Evolutionary conservation across 1,140 invertebrate species (phyloP).

Genomic region (Monomorium pharaonis): DNA sequence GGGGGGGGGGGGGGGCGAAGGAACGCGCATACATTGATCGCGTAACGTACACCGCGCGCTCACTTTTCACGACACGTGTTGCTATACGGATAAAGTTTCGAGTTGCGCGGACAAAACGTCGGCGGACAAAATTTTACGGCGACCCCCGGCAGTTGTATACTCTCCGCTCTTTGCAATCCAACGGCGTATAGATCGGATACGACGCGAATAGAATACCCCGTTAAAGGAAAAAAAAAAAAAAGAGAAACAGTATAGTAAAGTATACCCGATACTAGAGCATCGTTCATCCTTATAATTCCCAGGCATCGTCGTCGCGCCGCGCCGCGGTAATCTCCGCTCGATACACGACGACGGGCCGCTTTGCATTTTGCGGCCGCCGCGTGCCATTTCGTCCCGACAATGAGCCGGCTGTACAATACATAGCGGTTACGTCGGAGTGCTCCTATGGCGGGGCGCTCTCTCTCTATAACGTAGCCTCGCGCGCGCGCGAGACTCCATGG

Average conservation of each 20-base stretch:
- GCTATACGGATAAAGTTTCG: neutral
- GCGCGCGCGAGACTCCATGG: constrained; percentile 43
- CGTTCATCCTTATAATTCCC: neutral
- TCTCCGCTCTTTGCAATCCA: no score
- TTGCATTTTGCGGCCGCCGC: constrained; percentile 38
- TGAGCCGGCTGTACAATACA: constrained; percentile 27
- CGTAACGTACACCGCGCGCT: constrained; percentile 1
- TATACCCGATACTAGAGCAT: no score
- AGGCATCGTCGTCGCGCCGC: neutral
- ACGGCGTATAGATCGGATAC: neutral
- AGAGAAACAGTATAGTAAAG: neutral
- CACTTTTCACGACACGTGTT: constrained; percentile 27
- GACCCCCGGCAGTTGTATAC: no score
- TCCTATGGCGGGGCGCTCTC: neutral
- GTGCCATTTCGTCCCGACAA: constrained; percentile 47
- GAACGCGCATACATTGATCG: constrained; percentile 17
- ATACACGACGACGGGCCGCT: neutral
- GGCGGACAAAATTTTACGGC: neutral
- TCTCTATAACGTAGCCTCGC: neutral
- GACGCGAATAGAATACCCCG: neutral
- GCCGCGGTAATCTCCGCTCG: constrained; percentile 24
- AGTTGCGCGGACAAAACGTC: neutral
- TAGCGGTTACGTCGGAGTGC: constrained; percentile 39
- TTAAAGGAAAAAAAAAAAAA: neutral
- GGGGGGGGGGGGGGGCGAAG: no score